Evolutionary conservation across 2,888 invertebrate genomes (phyloP).

Genomic region (Andrena chrysosceles): DNA sequence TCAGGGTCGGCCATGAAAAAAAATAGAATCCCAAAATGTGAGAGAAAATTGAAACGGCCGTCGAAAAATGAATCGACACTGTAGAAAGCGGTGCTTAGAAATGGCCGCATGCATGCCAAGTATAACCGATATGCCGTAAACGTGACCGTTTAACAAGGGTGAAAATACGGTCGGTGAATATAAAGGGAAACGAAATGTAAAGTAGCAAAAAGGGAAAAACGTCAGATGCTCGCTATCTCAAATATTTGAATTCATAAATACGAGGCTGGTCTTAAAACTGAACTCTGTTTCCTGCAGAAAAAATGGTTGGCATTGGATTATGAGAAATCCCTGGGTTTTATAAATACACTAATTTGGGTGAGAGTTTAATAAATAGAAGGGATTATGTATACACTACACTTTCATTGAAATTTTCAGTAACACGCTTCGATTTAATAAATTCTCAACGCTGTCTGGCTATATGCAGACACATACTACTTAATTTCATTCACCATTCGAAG

Average conservation of each 20-base stretch:
- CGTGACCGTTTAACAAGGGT: slow-evolving; percentile 69
- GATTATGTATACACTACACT: not conserved
- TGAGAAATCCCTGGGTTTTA: not conserved
- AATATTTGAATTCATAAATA: slow-evolving; percentile 74
- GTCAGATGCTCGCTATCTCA: slow-evolving; percentile 44
- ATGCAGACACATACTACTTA: not conserved
- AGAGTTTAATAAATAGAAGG: not conserved
- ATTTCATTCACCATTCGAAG: not conserved
- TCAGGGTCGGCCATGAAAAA: slow-evolving; percentile 27
- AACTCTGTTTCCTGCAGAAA: slow-evolving; percentile 2
- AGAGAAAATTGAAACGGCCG: slow-evolving; percentile 46
- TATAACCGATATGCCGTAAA: slow-evolving; percentile 71
- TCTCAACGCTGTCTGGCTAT: not conserved
- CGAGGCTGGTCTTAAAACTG: slow-evolving; percentile 24
- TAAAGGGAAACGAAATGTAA: slow-evolving; percentile 50
- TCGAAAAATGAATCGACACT: slow-evolving; percentile 61
- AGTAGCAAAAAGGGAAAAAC: slow-evolving; percentile 32
- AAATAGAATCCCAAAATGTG: slow-evolving; percentile 9
- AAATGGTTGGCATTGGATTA: not conserved
- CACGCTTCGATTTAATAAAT: too few relatives aligned
- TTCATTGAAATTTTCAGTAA: not conserved
- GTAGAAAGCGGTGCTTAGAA: slow-evolving; percentile 76
- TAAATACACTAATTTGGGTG: not conserved
- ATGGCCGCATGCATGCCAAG: slow-evolving; percentile 80
- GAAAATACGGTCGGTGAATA: slow-evolving; percentile 51